These are phyloP conservation scores for Pipra filicauda DNA, from an alignment of 2,113 vertebrate species.

Conservation along the genomic window DNA sequence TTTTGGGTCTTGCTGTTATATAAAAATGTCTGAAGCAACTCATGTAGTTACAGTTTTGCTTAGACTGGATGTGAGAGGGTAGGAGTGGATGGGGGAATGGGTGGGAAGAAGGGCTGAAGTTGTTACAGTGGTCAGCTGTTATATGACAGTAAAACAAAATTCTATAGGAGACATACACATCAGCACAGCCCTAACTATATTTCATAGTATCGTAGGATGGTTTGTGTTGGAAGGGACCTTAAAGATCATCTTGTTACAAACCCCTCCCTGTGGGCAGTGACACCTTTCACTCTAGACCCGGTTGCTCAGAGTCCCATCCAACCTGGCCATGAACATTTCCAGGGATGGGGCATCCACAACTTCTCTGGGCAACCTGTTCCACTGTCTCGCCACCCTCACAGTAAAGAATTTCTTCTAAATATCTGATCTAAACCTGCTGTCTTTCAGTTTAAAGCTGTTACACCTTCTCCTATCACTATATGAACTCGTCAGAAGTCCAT, in stretches of 20 bases:
- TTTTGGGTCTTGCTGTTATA: background rate
- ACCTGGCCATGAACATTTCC: background rate
- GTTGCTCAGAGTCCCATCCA: background rate
- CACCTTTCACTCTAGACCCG: background rate
- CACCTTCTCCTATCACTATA: background rate
- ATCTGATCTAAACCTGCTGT: background rate
- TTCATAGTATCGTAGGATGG: background rate
- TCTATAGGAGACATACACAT: background rate
- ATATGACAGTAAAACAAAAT: background rate
- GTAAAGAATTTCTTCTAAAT: background rate
- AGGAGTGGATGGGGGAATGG: background rate
- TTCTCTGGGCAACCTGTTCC: background rate
- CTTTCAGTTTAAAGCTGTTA: background rate
- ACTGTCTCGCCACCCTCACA: background rate
- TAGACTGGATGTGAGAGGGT: background rate
- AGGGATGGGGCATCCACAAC: background rate
- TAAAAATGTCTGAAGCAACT: conserved; percentile 22
- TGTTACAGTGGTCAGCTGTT: background rate
- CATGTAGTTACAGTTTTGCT: background rate
- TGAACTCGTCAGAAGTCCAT: no score
- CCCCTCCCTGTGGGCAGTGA: background rate
- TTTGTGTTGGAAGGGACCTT: background rate
- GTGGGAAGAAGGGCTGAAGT: background rate
- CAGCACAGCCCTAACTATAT: background rate
- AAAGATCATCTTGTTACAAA: background rate